These are phyloP conservation scores for Holocentrus rufus DNA, from an alignment of 2,797 vertebrate genomes.

Conservation along the genomic window DNA sequence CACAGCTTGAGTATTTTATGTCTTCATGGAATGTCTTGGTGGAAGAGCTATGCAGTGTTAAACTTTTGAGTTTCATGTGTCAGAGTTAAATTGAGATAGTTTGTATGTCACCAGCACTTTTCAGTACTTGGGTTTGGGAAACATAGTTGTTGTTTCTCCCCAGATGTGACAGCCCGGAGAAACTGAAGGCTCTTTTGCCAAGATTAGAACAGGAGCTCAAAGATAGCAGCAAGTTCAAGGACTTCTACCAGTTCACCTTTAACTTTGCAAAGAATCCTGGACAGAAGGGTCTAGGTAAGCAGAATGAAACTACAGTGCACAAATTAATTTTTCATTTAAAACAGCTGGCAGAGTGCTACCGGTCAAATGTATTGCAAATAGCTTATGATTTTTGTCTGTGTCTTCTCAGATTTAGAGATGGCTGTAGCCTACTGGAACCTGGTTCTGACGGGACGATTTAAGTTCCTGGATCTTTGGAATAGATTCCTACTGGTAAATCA, in stretches of 20 bases:
- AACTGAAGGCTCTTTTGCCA: conserved; percentile 91
- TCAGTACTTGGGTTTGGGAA: neutral
- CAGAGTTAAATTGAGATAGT: conserved; percentile 30
- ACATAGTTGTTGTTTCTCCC: conserved; percentile 15
- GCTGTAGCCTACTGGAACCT: conserved; percentile 99
- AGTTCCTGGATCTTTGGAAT: conserved; percentile 99
- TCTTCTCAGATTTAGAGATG: conserved; percentile 94
- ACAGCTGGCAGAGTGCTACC: neutral
- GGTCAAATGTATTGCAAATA: neutral
- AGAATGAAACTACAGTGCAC: neutral
- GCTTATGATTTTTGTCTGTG: conserved; percentile 47
- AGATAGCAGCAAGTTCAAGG: conserved; percentile 93
- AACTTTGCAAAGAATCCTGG: conserved; percentile 98
- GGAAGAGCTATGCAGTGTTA: conserved; percentile 46
- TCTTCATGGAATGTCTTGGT: conserved; percentile 58
- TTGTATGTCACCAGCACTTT: conserved; percentile 21
- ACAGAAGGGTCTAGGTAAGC: conserved; percentile 96
- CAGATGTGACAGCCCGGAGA: conserved; percentile 95
- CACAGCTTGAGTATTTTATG: conserved; percentile 61
- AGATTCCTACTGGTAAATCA: conserved; percentile 95
- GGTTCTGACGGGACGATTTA: conserved; percentile 94
- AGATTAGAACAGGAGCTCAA: conserved; percentile 95
- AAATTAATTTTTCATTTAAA: neutral
- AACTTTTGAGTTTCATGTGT: conserved; percentile 44
- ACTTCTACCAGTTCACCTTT: conserved; percentile 99